A percentile compares a stretch with the other conserved stretches of the same genome.
Evolutionary conservation across 2,888 invertebrate species (phyloP).

Genomic region (Cheilosia urbana): DNA sequence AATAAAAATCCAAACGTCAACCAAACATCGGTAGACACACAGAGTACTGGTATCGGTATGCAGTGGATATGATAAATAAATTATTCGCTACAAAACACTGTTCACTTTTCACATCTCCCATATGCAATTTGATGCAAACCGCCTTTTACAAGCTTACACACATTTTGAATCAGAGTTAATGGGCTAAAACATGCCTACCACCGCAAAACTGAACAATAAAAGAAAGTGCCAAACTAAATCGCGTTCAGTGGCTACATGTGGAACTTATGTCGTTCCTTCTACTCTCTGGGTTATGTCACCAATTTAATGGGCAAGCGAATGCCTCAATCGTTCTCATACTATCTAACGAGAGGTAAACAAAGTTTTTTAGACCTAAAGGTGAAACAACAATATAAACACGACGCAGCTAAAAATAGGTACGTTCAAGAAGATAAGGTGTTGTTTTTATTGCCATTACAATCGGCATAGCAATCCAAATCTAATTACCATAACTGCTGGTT

Average conservation of each 20-base stretch:
- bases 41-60: no score
- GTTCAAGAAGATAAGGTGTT: no score
- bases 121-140: no score
- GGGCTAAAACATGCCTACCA: neutral
- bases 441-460: no score
- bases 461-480: neutral
- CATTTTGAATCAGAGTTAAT: neutral
- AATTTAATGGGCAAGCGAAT: neutral
- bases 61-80: no score
- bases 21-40: no score
- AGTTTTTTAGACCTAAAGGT: neutral
- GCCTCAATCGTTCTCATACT: neutral
- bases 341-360: neutral
- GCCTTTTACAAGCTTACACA: neutral
- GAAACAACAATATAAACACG: neutral
- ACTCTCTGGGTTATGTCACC: conserved; percentile 13
- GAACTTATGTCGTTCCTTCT: neutral
- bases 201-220: neutral
- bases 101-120: no score
- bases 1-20: no score
- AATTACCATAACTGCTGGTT: conserved; percentile 18
- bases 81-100: no score
- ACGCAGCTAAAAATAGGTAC: neutral
- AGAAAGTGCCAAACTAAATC: neutral
- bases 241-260: neutral